Evolutionary conservation across 2,888 invertebrate species (phyloP).

Genomic region (Empis livida): DNA sequence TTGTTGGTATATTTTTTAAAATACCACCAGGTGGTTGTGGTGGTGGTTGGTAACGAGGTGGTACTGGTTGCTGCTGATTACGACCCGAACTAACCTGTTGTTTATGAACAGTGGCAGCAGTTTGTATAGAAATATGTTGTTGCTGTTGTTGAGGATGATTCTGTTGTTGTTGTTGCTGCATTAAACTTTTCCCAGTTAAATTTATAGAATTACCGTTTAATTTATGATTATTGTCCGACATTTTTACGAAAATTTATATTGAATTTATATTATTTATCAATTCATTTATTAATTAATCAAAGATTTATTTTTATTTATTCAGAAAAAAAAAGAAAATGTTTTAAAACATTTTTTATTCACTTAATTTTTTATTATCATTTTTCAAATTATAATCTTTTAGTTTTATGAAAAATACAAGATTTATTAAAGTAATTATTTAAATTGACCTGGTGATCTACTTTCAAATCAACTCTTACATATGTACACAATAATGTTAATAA

Average conservation of each 20-base stretch:
- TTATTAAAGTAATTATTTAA: no score
- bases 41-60: conserved; percentile 68
- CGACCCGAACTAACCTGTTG: not conserved
- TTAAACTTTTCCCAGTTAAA: conserved; percentile 4
- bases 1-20: conserved; percentile 25
- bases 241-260: conserved; percentile 1
- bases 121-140: conserved; percentile 1
- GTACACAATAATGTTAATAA: no score
- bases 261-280: no score
- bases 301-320: no score
- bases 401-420: no score
- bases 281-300: no score
- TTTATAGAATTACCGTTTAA: conserved; percentile 10
- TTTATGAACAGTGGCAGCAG: not conserved
- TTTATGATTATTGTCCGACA: conserved; percentile 10
- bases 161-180: conserved; percentile 19
- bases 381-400: no score
- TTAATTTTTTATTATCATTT: no score
- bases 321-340: no score
- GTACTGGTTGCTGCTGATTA: conserved; percentile 21
- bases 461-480: no score
- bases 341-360: no score
- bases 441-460: no score
- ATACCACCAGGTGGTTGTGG: conserved; percentile 52
- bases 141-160: conserved; percentile 5